Conservation (phyloP, 2,113 vertebrate genomes). For the Spea bombifrons region DNA sequence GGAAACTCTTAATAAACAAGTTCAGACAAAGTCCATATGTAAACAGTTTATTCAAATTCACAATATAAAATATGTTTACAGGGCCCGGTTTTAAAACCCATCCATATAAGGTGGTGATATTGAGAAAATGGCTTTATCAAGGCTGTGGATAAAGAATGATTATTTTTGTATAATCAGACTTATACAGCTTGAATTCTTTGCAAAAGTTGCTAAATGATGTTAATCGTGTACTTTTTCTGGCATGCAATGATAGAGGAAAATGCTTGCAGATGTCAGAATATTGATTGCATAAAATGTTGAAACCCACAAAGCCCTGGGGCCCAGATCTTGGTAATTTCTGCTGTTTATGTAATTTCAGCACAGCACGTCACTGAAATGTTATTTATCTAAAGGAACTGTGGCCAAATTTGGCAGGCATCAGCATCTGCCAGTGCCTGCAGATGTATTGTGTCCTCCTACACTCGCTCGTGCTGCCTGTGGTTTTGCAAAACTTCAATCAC, state of each 20-base stretch:
- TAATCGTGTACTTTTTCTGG: slow-evolving; percentile 61
- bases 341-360: slow-evolving; percentile 80
- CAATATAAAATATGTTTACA: slow-evolving; percentile 52
- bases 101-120: slow-evolving; percentile 66
- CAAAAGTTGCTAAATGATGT: slow-evolving; percentile 55
- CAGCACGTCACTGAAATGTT: slow-evolving; percentile 65
- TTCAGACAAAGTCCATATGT: slow-evolving; percentile 49
- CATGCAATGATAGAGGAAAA: slow-evolving; percentile 62
- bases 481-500: slow-evolving; percentile 49
- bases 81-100: slow-evolving; percentile 54
- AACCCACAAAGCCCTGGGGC: slow-evolving; percentile 60
- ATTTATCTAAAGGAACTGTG: slow-evolving; percentile 71
- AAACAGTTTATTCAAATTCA: slow-evolving; percentile 59
- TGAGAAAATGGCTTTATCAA: slow-evolving; percentile 55
- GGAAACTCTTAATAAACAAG: neutral
- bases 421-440: slow-evolving; percentile 67
- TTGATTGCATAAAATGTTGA: slow-evolving; percentile 68
- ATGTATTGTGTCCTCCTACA: slow-evolving; percentile 64
- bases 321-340: slow-evolving; percentile 67
- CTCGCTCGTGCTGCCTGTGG: slow-evolving; percentile 54
- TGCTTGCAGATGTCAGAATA: slow-evolving; percentile 70
- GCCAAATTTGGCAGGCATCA: slow-evolving; percentile 63
- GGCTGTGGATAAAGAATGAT: slow-evolving; percentile 57
- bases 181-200: slow-evolving; percentile 60
- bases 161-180: slow-evolving; percentile 65